Conservation (phyloP, 2,888 invertebrate species). For the Apotomis capreana region DNA sequence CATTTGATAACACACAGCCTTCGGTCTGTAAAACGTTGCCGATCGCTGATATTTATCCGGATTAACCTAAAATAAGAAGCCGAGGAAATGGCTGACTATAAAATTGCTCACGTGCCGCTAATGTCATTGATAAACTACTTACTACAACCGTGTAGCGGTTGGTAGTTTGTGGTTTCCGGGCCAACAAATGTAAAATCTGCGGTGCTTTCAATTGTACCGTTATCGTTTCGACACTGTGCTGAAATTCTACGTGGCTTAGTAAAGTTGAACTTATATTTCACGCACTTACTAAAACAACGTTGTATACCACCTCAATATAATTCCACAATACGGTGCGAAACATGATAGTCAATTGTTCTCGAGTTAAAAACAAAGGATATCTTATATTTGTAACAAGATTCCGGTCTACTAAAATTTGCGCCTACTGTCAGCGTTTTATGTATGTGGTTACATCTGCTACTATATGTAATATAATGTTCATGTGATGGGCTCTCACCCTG, state of each 20-base stretch:
- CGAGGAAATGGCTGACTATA: slow-evolving; percentile 43
- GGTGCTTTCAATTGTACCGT: slow-evolving; percentile 18
- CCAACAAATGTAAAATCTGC: slow-evolving; percentile 17
- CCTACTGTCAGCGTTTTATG: background rate
- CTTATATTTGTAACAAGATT: background rate
- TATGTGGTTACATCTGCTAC: background rate
- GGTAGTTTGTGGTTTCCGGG: slow-evolving; percentile 11
- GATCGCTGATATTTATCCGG: slow-evolving; percentile 17
- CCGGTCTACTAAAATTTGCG: background rate
- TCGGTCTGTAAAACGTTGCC: too few species aligned
- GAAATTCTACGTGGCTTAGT: background rate
- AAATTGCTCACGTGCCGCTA: slow-evolving; percentile 38
- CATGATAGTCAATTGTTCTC: background rate
- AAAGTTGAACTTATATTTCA: background rate
- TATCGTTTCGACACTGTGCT: slow-evolving; percentile 8
- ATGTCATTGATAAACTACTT: slow-evolving; percentile 37
- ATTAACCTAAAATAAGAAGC: slow-evolving; percentile 54
- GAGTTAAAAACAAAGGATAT: background rate
- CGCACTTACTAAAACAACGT: background rate
- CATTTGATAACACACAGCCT: too few species aligned
- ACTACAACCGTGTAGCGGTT: slow-evolving; percentile 10
- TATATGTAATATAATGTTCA: background rate
- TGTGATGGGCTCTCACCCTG: background rate
- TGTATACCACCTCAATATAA: background rate
- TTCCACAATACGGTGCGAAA: background rate